Evolutionary conservation across 1,140 invertebrate genomes (phyloP).

Genomic region (Drosophila lacertosa): DNA sequence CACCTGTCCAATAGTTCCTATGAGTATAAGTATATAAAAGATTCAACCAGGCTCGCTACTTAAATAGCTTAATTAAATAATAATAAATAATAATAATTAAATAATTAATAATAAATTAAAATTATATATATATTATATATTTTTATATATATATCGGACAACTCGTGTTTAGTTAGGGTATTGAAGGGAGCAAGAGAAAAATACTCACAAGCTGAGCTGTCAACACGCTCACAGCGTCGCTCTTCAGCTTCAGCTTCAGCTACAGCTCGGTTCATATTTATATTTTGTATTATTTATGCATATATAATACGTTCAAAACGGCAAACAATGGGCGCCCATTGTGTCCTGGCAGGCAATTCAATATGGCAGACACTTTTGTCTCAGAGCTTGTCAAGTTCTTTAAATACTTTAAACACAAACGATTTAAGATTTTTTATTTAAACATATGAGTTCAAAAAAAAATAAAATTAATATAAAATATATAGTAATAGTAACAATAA

Average conservation of each 20-base stretch:
- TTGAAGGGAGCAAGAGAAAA: background rate
- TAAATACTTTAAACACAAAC: too few species aligned
- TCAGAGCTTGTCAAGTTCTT: background rate
- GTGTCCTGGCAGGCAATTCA: background rate
- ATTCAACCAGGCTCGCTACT: too few species aligned
- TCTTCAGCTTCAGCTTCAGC: too few species aligned
- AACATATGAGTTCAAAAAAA: too few species aligned
- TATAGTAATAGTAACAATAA: background rate
- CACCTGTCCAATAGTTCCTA: too few species aligned
- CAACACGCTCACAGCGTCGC: conserved; percentile 50
- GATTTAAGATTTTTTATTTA: too few species aligned
- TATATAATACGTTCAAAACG: conserved; percentile 51
- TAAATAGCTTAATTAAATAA: too few species aligned
- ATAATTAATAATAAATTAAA: background rate
- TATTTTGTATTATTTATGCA: conserved; percentile 76
- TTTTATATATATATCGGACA: too few species aligned
- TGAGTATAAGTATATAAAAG: too few species aligned
- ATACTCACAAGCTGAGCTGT: conserved; percentile 27
- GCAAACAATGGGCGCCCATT: conserved; percentile 11
- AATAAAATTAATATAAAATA: too few species aligned
- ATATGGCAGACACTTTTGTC: background rate
- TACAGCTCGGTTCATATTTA: conserved; percentile 62
- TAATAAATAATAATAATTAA: too few species aligned
- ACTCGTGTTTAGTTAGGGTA: too few species aligned
- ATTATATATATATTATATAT: background rate